phyloP scores from a whole-genome alignment of 2,113 vertebrate species.

The Antechinus stuartii region DNA sequence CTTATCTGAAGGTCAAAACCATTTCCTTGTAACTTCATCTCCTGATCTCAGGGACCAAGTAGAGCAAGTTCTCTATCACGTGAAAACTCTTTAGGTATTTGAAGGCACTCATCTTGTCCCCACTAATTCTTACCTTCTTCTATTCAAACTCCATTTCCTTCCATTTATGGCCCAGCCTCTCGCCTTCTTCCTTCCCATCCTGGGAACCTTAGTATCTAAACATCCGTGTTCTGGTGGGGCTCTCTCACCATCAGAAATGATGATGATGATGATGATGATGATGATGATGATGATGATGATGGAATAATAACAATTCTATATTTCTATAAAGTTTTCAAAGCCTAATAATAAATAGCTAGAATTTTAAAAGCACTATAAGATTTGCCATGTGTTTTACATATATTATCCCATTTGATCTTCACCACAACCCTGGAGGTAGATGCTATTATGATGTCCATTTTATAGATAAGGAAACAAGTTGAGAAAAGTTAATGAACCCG shows the following conservation, averaged over 20 bases:
- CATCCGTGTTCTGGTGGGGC: fast-evolving
- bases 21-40: not conserved
- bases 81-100: not conserved
- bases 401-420: not conserved
- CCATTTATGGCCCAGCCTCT: not conserved
- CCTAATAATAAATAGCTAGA: not conserved
- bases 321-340: not conserved
- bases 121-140: not conserved
- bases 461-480: not conserved
- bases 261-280: too few species aligned
- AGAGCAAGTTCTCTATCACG: not conserved
- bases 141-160: not conserved
- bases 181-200: not conserved
- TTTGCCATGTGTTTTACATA: not conserved
- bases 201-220: not conserved
- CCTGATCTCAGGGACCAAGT: not conserved
- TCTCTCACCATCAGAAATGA: not conserved
- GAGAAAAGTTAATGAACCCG: not conserved
- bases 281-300: too few species aligned
- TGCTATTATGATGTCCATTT: not conserved
- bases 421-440: not conserved
- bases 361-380: not conserved
- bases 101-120: not conserved
- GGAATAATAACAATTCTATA: not conserved
- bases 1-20: not conserved